These are phyloP conservation scores for Apamea sordens DNA, from an alignment of 2,888 invertebrate genomes.

Conservation along the genomic window DNA sequence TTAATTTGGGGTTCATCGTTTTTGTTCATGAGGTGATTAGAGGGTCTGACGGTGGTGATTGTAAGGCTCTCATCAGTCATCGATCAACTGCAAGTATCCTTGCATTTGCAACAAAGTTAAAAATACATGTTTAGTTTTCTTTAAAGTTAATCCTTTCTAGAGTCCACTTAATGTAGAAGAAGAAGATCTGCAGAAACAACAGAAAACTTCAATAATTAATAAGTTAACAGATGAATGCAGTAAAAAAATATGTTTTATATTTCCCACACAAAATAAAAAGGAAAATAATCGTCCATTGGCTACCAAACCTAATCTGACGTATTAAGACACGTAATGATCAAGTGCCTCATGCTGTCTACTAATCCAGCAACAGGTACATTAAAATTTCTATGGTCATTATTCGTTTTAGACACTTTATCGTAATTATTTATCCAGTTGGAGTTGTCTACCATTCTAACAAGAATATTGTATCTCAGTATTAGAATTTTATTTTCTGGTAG, in stretches of 20 bases:
- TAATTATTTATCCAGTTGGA: neutral
- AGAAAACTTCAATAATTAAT: neutral
- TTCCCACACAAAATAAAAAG: neutral
- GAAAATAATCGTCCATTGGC: neutral
- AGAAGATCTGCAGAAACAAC: neutral
- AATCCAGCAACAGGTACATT: neutral
- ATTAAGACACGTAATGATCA: neutral
- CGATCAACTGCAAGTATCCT: neutral
- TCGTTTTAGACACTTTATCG: neutral
- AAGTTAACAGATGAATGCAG: neutral
- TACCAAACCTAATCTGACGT: neutral
- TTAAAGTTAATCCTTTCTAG: neutral
- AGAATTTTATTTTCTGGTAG: neutral
- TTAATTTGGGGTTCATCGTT: conserved; percentile 12
- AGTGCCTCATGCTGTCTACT: neutral
- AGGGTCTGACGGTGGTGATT: neutral
- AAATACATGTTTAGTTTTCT: neutral
- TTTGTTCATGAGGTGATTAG: neutral
- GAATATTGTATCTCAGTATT: neutral
- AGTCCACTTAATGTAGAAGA: neutral
- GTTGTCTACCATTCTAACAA: neutral
- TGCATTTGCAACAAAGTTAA: neutral
- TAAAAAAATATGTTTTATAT: neutral
- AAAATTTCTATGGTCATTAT: neutral
- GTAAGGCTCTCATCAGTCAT: neutral